Evolutionary conservation across 1,140 invertebrate species (phyloP), one percentile per base, ranked within the genome.

Genomic region (Brachionus rotundiformis): DNA sequence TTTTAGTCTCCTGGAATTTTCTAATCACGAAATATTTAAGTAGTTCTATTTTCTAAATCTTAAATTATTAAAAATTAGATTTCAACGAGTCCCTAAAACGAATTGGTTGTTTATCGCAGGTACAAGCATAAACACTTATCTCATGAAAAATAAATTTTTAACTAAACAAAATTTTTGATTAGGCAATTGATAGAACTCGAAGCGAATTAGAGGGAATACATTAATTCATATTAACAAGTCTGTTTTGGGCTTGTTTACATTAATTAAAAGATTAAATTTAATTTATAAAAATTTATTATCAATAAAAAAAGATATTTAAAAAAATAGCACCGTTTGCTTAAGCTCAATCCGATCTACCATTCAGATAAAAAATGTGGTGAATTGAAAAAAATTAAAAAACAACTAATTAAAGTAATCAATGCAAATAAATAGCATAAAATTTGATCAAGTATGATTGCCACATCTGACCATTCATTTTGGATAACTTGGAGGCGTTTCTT

Each of bases 401-500:
- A 79, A 39, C 47, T 79, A 2, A 39, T 27, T 59, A 79, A 23
- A 29, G 76, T 79, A 6, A 79, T 31, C 10, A 79, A 39, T 23
- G 5, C 31, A 79, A 79, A 79, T 19, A 54, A 29, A 25, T 79
- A 79, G 33, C 76, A 79, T 33, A 79, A 16, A 79, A 79, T 39
- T 11, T 79, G 76, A 54, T 79, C 76, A 5, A 33, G 27, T 10
- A 79, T 36, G 3, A 79, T 27, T 4, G 76, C 76, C 1, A 79
- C 47, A 79, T 79, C 76, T 10, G 76, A 59, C 76, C 76, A 79
- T 63, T 79, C 76, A n/a, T 16, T 63, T 79, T 79, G 76, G 23
- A 79, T 79, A 23, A 19, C 29, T 19, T 39, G 47, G 23, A 29
- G 47, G 8, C 16, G 44, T 11, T 59, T 63, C 59, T 79, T 79